phyloP scores from a whole-genome alignment of 1,140 invertebrate genomes.

The Hermatobates lingyangjiaoensis region DNA sequence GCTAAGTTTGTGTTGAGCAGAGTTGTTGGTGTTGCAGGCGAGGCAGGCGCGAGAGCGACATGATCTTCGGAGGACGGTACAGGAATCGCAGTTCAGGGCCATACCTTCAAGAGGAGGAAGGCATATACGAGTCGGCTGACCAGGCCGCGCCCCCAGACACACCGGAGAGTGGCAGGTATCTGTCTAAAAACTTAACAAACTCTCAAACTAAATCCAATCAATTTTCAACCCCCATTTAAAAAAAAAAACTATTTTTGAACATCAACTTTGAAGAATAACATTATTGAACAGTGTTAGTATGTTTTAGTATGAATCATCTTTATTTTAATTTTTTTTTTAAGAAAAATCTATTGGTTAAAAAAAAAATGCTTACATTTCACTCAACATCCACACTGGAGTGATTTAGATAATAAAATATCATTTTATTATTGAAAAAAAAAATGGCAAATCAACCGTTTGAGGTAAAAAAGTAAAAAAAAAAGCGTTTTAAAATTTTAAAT shows the following conservation, averaged over 20 bases:
- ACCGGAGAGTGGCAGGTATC: constrained; percentile 70
- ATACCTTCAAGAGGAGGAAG: constrained; percentile 54
- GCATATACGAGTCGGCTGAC: constrained; percentile 68
- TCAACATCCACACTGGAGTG: too few relatives aligned
- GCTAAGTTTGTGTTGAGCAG: too few relatives aligned
- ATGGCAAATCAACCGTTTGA: too few relatives aligned
- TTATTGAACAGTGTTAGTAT: not conserved
- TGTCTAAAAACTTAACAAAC: not conserved
- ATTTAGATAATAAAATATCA: too few relatives aligned
- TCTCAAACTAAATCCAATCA: constrained; percentile 16
- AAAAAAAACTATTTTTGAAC: not conserved
- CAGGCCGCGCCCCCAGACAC: constrained; percentile 43
- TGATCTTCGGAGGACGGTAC: constrained; percentile 55
- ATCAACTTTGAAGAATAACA: constrained; percentile 1
- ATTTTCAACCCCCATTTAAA: constrained; percentile 2
- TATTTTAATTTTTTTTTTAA: constrained; percentile 1
- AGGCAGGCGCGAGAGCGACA: constrained; percentile 22
- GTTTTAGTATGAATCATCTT: not conserved
- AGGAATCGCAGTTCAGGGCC: constrained; percentile 29
- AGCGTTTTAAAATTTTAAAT: too few relatives aligned
- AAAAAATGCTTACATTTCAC: not conserved
- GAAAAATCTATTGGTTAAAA: not conserved
- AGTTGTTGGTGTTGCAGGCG: constrained; percentile 7
- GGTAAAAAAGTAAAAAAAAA: too few relatives aligned
- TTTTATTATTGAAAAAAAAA: too few relatives aligned